Evolutionary conservation across 1,140 invertebrate species (phyloP).

Genomic region (Triops cancriformis): DNA sequence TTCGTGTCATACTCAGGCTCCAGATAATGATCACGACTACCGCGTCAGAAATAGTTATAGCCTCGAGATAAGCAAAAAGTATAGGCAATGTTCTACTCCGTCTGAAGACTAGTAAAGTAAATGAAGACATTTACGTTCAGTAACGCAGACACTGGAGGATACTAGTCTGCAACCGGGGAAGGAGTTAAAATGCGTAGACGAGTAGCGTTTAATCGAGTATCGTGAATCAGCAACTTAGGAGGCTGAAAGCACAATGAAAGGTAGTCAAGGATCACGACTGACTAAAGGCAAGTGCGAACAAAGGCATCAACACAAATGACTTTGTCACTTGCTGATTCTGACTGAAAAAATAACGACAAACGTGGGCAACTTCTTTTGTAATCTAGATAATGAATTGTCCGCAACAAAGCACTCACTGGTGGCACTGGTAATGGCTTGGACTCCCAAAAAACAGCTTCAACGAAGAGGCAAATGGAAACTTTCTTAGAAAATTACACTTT

Average conservation of each 20-base stretch:
- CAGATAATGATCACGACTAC: too few relatives aligned
- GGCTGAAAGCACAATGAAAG: not conserved
- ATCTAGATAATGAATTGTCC: not conserved
- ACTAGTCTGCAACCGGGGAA: not conserved
- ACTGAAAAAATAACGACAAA: not conserved
- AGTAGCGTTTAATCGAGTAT: not conserved
- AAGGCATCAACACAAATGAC: not conserved
- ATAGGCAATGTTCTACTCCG: too few relatives aligned
- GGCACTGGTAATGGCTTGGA: not conserved
- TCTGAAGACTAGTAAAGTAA: too few relatives aligned
- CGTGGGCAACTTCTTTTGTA: not conserved
- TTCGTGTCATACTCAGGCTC: too few relatives aligned
- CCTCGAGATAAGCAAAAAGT: too few relatives aligned
- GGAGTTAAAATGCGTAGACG: not conserved
- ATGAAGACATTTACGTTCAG: too few relatives aligned
- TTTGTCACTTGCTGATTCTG: constrained; percentile 6
- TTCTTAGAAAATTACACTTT: not conserved
- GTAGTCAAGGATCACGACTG: not conserved
- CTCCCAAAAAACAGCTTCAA: not conserved
- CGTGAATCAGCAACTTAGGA: not conserved
- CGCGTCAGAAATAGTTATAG: too few relatives aligned
- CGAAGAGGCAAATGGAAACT: not conserved
- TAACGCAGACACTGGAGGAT: too few relatives aligned
- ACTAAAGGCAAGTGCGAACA: not conserved
- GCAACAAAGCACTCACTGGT: not conserved